Percentiles rank a stretch among this genome's conserved stretches.
Conservation (phyloP, 2,797 vertebrate genomes). For the Apogon hyalosoma region DNA sequence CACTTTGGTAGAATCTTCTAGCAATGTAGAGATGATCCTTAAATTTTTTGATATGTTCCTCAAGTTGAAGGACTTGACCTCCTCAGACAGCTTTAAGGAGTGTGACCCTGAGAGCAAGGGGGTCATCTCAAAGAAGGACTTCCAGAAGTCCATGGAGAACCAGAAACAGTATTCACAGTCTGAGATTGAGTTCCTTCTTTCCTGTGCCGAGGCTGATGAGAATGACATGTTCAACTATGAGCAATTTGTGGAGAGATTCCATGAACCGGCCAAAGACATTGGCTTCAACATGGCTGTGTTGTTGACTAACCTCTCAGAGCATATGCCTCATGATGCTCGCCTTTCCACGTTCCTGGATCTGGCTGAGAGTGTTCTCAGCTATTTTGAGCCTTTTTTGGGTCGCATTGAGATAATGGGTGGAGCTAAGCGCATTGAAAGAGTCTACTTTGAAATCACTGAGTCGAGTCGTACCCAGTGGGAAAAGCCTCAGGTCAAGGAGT, state of each 20-base stretch:
- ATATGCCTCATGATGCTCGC: conserved; percentile 96
- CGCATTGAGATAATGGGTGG: conserved; percentile 99
- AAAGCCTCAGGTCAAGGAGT: conserved; percentile 99
- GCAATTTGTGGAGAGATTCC: conserved; percentile 96
- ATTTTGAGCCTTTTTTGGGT: conserved; percentile 95
- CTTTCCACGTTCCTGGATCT: conserved; percentile 92
- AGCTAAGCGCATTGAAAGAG: conserved; percentile 97
- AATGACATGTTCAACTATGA: conserved; percentile 98
- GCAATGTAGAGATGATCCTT: conserved; percentile 98
- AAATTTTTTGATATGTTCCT: conserved; percentile 99
- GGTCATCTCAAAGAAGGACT: conserved; percentile 97
- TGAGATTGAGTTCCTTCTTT: conserved; percentile 97
- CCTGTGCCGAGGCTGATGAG: conserved; percentile 96
- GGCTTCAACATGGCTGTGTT: conserved; percentile 97
- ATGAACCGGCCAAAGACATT: conserved; percentile 98
- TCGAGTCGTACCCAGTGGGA: conserved; percentile 99
- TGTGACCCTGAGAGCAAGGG: conserved; percentile 95
- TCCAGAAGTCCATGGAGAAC: conserved; percentile 99
- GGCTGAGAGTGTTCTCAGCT: conserved; percentile 96
- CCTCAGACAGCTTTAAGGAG: conserved; percentile 95
- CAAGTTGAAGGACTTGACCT: conserved; percentile 97
- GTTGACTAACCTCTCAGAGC: conserved; percentile 96
- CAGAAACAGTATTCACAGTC: conserved; percentile 97
- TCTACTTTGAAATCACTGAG: conserved; percentile 99
- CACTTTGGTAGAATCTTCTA: conserved; percentile 97